Evolutionary conservation across 1,140 invertebrate species (phyloP).

Genomic region (Pectinophora gossypiella): DNA sequence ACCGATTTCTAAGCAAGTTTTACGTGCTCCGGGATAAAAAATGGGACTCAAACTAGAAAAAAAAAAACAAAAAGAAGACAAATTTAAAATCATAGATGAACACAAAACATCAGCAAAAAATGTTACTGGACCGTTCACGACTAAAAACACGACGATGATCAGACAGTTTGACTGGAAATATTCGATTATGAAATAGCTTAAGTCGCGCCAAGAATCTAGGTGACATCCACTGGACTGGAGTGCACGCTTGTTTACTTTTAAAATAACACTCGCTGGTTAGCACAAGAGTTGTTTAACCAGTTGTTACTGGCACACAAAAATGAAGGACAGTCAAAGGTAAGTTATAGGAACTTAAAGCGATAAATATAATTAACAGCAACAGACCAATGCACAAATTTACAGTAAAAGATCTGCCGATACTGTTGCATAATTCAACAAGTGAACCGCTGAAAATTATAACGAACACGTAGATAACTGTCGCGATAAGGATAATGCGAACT

Average conservation of each 20-base stretch:
- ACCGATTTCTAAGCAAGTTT: too few species aligned
- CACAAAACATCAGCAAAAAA: too few species aligned
- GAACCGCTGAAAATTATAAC: not conserved
- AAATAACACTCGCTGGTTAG: constrained; percentile 23
- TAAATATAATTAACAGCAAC: not conserved
- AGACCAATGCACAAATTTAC: not conserved
- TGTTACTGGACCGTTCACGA: too few species aligned
- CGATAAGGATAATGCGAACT: not conserved
- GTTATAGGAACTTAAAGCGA: not conserved
- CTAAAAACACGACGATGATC: too few species aligned
- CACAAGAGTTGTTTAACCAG: constrained; percentile 28
- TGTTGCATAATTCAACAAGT: not conserved
- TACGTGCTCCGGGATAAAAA: too few species aligned
- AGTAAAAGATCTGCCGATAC: not conserved
- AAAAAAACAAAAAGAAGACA: too few species aligned
- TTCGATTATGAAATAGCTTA: not conserved
- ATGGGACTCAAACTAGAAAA: too few species aligned
- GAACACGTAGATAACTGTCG: too few species aligned
- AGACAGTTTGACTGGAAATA: too few species aligned
- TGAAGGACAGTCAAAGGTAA: constrained; percentile 19
- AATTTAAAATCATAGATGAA: too few species aligned
- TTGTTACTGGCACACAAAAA: constrained; percentile 21
- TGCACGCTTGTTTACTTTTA: constrained; percentile 26
- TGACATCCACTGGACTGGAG: not conserved
- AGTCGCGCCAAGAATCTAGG: not conserved